These are phyloP conservation scores for Bombus affinis DNA, from an alignment of 1,140 invertebrate species.

Conservation along the genomic window DNA sequence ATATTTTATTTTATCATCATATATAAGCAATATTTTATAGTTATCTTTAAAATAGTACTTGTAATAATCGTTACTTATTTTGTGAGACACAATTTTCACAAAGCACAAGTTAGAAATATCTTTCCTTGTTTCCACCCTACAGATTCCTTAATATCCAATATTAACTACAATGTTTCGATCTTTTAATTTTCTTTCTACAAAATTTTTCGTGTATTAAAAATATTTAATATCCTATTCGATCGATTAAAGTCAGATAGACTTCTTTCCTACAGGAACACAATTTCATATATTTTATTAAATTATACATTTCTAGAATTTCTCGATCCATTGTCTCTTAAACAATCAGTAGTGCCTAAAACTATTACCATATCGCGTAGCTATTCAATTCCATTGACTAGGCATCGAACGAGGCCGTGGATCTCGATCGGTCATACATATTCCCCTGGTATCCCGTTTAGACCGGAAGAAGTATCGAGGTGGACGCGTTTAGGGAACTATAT, in stretches of 20 bases:
- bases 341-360: neutral
- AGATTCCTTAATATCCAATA: neutral
- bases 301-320: neutral
- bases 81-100: too few species aligned
- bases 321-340: neutral
- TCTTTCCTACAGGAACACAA: too few species aligned
- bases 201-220: neutral
- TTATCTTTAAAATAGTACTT: too few species aligned
- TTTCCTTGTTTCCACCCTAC: neutral
- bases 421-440: neutral
- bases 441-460: neutral
- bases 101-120: neutral
- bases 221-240: neutral
- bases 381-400: neutral
- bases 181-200: neutral
- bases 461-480: neutral
- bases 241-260: neutral
- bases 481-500: neutral
- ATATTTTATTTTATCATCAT: too few species aligned
- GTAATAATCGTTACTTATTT: too few species aligned
- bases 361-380: neutral
- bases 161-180: neutral
- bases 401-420: constrained; percentile 10
- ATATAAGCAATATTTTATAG: too few species aligned
- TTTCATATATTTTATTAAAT: neutral